These are phyloP conservation scores for Synergus umbraculus DNA, from an alignment of 2,888 invertebrate genomes.

Conservation along the genomic window DNA sequence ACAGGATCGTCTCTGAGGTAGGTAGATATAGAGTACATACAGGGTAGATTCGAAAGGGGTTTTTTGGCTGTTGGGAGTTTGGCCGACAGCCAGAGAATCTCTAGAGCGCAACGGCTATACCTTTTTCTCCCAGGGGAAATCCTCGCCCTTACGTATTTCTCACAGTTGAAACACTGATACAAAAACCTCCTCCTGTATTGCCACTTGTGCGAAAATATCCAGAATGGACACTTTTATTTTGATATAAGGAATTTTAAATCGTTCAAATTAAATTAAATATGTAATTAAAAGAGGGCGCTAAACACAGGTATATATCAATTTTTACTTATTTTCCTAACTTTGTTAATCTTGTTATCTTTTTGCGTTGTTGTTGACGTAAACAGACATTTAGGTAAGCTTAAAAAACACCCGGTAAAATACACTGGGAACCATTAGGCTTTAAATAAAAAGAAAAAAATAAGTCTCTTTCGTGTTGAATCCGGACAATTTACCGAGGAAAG, in stretches of 20 bases:
- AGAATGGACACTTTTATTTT: neutral
- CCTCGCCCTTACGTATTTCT: conserved; percentile 50
- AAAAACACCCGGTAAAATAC: neutral
- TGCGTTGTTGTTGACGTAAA: neutral
- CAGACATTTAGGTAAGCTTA: no score
- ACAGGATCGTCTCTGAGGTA: conserved; percentile 42
- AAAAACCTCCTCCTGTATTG: conserved; percentile 20
- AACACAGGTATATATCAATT: no score
- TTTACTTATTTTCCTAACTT: neutral
- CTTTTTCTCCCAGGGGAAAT: conserved; percentile 62
- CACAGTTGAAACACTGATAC: conserved; percentile 26
- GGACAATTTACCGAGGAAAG: neutral
- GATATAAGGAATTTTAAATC: no score
- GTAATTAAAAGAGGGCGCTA: no score
- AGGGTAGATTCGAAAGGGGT: conserved; percentile 36
- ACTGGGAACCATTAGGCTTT: neutral
- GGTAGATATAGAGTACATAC: conserved; percentile 35
- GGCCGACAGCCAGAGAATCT: conserved; percentile 69
- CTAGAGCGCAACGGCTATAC: conserved; percentile 65
- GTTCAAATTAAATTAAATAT: no score
- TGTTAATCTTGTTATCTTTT: conserved; percentile 6
- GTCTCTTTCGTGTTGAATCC: no score
- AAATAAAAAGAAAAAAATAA: neutral
- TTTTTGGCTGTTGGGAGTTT: conserved; percentile 57
- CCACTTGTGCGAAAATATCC: conserved; percentile 15